Conservation (phyloP, 2,888 invertebrate species). For the Parnassius mnemosyne region DNA sequence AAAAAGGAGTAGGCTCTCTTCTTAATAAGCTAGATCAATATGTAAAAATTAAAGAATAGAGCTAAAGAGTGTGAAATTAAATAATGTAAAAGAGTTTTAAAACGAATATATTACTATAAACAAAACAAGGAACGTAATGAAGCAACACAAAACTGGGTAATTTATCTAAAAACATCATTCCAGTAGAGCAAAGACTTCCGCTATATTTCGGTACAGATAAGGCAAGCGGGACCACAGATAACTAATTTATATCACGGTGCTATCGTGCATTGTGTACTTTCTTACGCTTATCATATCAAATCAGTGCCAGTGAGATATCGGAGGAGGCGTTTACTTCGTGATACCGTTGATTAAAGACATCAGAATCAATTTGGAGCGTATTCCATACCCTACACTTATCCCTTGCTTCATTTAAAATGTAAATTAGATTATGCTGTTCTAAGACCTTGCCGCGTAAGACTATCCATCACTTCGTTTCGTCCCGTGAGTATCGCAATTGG, state of each 20-base stretch:
- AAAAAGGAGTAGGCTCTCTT: too few relatives aligned
- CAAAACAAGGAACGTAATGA: too few relatives aligned
- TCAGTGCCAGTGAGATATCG: constrained; percentile 44
- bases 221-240: constrained; percentile 54
- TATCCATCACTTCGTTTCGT: too few relatives aligned
- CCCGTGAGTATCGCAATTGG: too few relatives aligned
- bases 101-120: too few relatives aligned
- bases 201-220: constrained; percentile 58
- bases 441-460: too few relatives aligned
- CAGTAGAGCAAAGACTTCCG: constrained; percentile 37
- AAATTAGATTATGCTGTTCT: too few relatives aligned
- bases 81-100: too few relatives aligned
- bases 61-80: too few relatives aligned
- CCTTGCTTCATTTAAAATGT: too few relatives aligned
- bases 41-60: too few relatives aligned
- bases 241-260: constrained; percentile 42
- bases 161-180: constrained; percentile 3
- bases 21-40: too few relatives aligned
- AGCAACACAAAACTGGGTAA: neutral
- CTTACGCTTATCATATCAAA: constrained; percentile 58
- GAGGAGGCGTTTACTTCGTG: neutral
- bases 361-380: neutral
- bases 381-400: neutral
- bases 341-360: constrained; percentile 2
- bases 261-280: constrained; percentile 67